These are phyloP conservation scores for Orycteropus afer DNA, from an alignment of 2,113 vertebrate genomes.

Conservation along the genomic window DNA sequence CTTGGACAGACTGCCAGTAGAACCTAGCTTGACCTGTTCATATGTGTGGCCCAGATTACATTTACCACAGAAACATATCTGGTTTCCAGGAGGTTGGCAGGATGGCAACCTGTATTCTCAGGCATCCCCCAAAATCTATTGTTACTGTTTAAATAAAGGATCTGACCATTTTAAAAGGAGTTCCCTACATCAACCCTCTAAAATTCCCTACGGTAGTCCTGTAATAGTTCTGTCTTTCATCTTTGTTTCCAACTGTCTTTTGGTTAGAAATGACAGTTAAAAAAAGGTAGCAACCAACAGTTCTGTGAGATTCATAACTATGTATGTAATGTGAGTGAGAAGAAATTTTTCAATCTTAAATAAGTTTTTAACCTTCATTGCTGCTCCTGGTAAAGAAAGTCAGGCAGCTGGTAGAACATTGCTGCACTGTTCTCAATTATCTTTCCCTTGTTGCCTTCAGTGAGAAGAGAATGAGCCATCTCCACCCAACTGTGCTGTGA, in stretches of 20 bases:
- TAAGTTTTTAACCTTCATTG: background rate
- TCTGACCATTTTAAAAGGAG: background rate
- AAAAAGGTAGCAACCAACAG: background rate
- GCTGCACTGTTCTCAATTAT: background rate
- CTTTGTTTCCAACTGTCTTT: background rate
- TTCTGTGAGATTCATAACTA: background rate
- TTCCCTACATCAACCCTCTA: background rate
- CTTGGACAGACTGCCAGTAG: background rate
- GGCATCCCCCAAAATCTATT: background rate
- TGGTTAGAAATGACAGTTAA: background rate
- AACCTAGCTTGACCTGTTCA: background rate
- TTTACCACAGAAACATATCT: background rate
- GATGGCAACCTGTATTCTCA: background rate
- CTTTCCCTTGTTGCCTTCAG: background rate
- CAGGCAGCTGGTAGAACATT: background rate
- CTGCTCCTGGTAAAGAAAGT: background rate
- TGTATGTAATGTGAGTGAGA: background rate
- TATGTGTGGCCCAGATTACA: slow-evolving; percentile 36
- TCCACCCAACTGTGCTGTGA: slow-evolving; percentile 33
- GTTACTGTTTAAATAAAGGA: background rate
- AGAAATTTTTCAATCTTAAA: background rate
- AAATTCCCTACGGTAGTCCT: background rate
- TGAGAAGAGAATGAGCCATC: background rate
- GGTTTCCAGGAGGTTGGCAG: background rate
- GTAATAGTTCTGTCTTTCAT: background rate